Base-by-base conservation (phyloP, 1,140 invertebrate species). In the Drosophila bifasciata region DNA sequence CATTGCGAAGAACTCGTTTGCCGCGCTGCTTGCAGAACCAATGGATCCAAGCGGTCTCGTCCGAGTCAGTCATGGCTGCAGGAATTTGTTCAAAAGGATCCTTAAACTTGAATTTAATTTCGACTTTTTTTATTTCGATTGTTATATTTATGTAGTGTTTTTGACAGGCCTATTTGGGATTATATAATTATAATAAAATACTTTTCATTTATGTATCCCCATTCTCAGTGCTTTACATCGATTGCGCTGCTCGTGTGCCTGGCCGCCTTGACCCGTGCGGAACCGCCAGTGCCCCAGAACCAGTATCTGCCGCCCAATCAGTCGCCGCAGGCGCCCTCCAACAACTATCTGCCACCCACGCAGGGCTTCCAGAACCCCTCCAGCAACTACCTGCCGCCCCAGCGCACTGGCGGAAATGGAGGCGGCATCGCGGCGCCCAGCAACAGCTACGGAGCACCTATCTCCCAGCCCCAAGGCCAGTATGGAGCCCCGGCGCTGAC, bases 281-380 rank as follows among this genome's bases (percentile, higher is more conserved):
- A 93, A 75, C 92, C 92, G 6, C 92, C 92, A 89, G 86, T 90
- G 39, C 93, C 93, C 55, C 92, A 92, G 53, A 93, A 91, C 61
- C 92, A 93, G 67, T 94, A 94, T 77, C 91, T 94, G 50, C 93
- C 93, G 1, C 92, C 93, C 56, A 93, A 93, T 56, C 90, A 90
- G 53, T 78, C 84, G 11, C 72, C 79, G 5, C 79, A 83, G 56
- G 88, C 91, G 77, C 76, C 92, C 60, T 63, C 80, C 23, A 90
- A 78, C 60, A 89, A 88, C 55, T 88, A 91, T 32, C 80, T 92
- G 67, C 89, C 90, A 23, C 90, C 90, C 55, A 79, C 90, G 5
- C 80, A 90, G 55, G 68, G 61, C 45, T 91, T 75, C 41, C 90
- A 91, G 45, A 69, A 81, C 41, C 90, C 90, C 2, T 64, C 78